phyloP scores from a whole-genome alignment of 1,140 invertebrate species.

The Heterodera carotae region DNA sequence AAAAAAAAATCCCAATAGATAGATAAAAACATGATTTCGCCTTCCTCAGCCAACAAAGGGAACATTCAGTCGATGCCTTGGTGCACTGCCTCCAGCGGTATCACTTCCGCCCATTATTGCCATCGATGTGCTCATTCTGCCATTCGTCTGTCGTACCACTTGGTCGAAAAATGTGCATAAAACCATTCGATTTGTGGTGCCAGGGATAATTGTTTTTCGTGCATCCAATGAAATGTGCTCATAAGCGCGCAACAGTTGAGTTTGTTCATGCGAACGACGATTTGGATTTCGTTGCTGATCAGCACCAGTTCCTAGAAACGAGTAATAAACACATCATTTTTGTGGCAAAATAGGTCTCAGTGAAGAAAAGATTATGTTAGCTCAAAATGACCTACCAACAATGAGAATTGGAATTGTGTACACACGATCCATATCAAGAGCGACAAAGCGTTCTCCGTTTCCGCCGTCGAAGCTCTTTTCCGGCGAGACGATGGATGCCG shows the following conservation, averaged over 20 bases:
- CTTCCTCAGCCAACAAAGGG: not conserved
- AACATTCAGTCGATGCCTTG: not conserved
- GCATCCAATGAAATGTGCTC: conserved; percentile 43
- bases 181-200: conserved; percentile 44
- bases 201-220: conserved; percentile 43
- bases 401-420: conserved; percentile 41
- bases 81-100: too few relatives aligned
- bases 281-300: conserved; percentile 43
- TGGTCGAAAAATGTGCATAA: conserved; percentile 37
- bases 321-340: too few relatives aligned
- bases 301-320: conserved; percentile 21
- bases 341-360: too few relatives aligned
- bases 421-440: conserved; percentile 36
- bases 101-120: not conserved
- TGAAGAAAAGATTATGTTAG: not conserved
- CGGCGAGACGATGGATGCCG: not conserved
- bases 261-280: not conserved
- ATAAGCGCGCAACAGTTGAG: conserved; percentile 24
- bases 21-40: too few relatives aligned
- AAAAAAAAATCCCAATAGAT: too few relatives aligned
- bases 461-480: conserved; percentile 9
- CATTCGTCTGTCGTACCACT: not conserved
- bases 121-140: not conserved
- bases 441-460: conserved; percentile 7
- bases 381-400: conserved; percentile 33